These are phyloP conservation scores for Caenorhabditis sulstoni DNA, from an alignment of 2,888 invertebrate genomes.

Conservation along the genomic window DNA sequence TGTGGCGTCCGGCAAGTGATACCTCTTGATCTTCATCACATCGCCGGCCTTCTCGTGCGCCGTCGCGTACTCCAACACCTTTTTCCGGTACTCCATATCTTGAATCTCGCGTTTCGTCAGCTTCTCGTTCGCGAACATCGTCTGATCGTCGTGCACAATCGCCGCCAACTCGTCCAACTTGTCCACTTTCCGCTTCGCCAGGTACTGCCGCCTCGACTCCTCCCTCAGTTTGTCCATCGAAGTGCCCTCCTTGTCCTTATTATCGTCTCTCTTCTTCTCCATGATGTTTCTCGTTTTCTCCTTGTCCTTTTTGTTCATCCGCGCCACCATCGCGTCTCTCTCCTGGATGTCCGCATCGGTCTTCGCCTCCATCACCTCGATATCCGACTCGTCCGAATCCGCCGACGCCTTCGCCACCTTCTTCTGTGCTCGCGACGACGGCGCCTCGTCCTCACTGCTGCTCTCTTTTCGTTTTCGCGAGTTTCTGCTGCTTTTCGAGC, in stretches of 20 bases:
- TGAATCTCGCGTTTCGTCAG: conserved; percentile 90
- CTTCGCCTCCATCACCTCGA: conserved; percentile 69
- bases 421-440: conserved; percentile 13
- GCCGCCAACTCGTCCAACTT: conserved; percentile 95
- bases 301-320: conserved; percentile 92
- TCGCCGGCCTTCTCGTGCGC: conserved; percentile 96
- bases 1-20: conserved; percentile 77
- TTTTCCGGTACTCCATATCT: conserved; percentile 92
- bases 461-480: conserved; percentile 62
- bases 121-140: conserved; percentile 91
- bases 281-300: conserved; percentile 89
- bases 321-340: conserved; percentile 93
- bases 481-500: conserved; percentile 17
- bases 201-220: conserved; percentile 93
- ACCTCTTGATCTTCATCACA: conserved; percentile 90
- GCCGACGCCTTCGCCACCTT: conserved; percentile 43
- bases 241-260: conserved; percentile 59
- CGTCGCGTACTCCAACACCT: conserved; percentile 90
- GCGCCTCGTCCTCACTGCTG: conserved; percentile 64
- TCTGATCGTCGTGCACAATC: conserved; percentile 96
- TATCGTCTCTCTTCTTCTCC: conserved; percentile 77
- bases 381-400: conserved; percentile 70
- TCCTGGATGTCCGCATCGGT: conserved; percentile 82
- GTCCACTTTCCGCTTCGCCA: conserved; percentile 95
- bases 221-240: conserved; percentile 85